A percentile compares a stretch with the other conserved stretches of the same genome.
These are phyloP conservation scores for Hetaerina americana DNA, from an alignment of 1,140 invertebrate genomes.

Conservation along the genomic window DNA sequence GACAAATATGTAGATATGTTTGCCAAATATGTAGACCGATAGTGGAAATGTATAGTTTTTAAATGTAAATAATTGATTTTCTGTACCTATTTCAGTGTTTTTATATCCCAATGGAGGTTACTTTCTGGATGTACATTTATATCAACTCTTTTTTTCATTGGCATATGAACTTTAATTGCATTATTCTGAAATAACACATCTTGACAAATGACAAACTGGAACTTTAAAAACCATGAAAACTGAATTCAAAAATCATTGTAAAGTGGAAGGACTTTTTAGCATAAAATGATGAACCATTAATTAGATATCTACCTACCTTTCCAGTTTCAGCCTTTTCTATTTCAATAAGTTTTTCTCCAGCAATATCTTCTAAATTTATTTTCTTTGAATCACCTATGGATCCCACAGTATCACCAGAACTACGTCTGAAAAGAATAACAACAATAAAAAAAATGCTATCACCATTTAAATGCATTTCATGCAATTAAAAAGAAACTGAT, in stretches of 20 bases:
- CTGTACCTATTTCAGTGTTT: no score
- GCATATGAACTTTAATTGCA: background rate
- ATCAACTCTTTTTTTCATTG: no score
- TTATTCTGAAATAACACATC: background rate
- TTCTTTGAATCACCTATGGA: conserved; percentile 4
- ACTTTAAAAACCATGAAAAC: background rate
- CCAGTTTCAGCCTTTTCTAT: conserved; percentile 81
- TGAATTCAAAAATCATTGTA: background rate
- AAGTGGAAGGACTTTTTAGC: background rate
- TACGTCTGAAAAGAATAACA: background rate
- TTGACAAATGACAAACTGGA: background rate
- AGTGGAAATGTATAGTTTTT: no score
- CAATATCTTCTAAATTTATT: conserved; percentile 23
- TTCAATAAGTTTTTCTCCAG: conserved; percentile 68
- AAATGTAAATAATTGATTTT: no score
- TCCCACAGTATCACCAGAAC: background rate
- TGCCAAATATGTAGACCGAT: no score
- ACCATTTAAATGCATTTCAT: background rate
- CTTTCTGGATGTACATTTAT: no score
- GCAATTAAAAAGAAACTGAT: background rate
- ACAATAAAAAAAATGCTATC: background rate
- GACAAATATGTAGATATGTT: no score
- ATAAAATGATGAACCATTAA: background rate
- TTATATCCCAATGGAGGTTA: no score
- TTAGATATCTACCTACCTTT: conserved; percentile 45